Percentiles rank a stretch among this genome's conserved stretches.
Evolutionary conservation across 1,140 invertebrate species (phyloP).

Genomic region (Drosophila pallidifrons): DNA sequence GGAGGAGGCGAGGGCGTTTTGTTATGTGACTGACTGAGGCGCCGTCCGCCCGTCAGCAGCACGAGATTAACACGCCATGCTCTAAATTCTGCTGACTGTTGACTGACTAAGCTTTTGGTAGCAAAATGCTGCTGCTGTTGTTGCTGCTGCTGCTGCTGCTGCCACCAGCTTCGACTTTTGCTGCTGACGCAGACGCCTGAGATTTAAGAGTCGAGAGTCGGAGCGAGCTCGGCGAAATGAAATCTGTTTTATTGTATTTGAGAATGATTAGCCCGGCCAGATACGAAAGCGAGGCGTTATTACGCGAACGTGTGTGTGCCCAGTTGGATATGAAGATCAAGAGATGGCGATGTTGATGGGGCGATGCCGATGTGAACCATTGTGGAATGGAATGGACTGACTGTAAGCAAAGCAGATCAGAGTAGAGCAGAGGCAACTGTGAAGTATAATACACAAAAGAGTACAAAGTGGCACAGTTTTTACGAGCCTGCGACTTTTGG

Average conservation of each 20-base stretch:
- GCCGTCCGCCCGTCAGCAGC: slow-evolving; percentile 49
- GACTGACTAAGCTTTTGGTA: slow-evolving; percentile 74
- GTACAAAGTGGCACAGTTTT: slow-evolving; percentile 60
- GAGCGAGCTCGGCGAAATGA: slow-evolving; percentile 52
- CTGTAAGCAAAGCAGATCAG: slow-evolving; percentile 54
- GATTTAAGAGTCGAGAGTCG: neutral
- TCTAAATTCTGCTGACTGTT: slow-evolving; percentile 58
- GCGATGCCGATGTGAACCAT: slow-evolving; percentile 24
- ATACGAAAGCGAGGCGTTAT: slow-evolving; percentile 64
- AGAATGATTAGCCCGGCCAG: slow-evolving; percentile 70
- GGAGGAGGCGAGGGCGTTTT: slow-evolving; percentile 9
- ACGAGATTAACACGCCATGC: slow-evolving; percentile 65
- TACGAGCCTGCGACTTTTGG: slow-evolving; percentile 63
- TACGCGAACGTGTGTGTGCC: slow-evolving; percentile 60
- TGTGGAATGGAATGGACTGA: slow-evolving; percentile 21
- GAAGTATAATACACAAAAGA: too few species aligned
- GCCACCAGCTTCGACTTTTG: slow-evolving; percentile 13
- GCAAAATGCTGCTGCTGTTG: slow-evolving; percentile 52
- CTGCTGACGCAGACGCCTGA: slow-evolving; percentile 23
- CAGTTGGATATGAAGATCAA: slow-evolving; percentile 24
- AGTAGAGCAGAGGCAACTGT: slow-evolving; percentile 11
- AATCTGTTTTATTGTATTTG: slow-evolving; percentile 78
- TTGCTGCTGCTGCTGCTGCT: slow-evolving; percentile 40
- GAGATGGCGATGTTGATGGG: slow-evolving; percentile 26
- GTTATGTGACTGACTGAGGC: slow-evolving; percentile 29